Evolutionary conservation across 2,888 invertebrate genomes (phyloP), one percentile per base, ranked within the genome.

Genomic region (Chalcosyrphus nemorum): DNA sequence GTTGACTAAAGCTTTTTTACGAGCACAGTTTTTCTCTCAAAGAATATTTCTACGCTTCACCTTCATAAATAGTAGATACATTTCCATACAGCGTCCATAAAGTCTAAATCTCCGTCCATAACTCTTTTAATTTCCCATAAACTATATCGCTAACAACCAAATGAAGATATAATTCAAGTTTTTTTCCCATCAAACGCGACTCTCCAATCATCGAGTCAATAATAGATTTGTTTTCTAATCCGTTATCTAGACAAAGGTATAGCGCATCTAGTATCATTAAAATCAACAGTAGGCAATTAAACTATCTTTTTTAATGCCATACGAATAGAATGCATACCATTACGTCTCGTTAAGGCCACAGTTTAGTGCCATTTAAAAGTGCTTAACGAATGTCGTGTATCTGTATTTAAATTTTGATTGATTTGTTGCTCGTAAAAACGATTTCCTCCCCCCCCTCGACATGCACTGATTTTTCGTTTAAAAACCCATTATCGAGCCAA

Each of bases 401-500:
- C 38, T 54, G 24, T 24, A 54, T 41, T 56, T 68, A 56, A 54
- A 15, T 59, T 32, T 59, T 76, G 59, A 76, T 68, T 76, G 59
- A 77, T 77, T 68, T 61, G 52, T 68, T 68, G 13, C 17, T 45
- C 35, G 7, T 45, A 45, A 68, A 54, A 17, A 50, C 27, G 29
- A 21, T 2, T 13, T 21, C 21, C 24, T 45, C 45, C 35, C 43
- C 41, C 21, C 27, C 38, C n/a, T 47, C 47, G 13, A 6, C 29
- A 7, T 56, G 68, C 70, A 65, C n/a, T 65, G 47, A 9, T 50
- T 66, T 11, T 66, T 11, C 29, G 15, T 66, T 77, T 38, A 45
- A 77, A 74, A 66, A 50, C 43, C 7, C 54, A 59, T 66, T 61
- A 68, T 68, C 59, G 68, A 74, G 57, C 21, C 19, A 61, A 59